phyloP scores from a whole-genome alignment of 37 sponge, comb jelly and placozoan genomes.

The Chondrilla cf. caribensis region DNA sequence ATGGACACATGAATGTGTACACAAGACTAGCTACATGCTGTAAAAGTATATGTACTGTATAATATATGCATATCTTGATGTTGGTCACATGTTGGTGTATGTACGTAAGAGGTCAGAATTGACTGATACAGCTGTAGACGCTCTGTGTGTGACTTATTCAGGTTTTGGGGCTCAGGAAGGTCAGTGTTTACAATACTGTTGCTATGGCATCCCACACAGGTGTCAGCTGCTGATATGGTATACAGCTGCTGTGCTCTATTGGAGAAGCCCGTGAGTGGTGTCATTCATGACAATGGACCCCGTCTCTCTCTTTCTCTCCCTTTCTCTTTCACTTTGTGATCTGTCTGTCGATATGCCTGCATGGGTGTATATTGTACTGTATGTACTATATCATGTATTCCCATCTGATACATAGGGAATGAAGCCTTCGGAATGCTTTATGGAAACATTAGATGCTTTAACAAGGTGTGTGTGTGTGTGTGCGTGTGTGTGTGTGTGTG shows the following conservation, averaged over 20 bases:
- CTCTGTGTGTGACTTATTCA: too few relatives aligned
- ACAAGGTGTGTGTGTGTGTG: constrained; percentile 38
- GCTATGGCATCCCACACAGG: constrained; percentile 14
- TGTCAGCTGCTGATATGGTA: constrained; percentile 77
- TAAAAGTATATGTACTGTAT: neutral
- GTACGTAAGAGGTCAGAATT: too few relatives aligned
- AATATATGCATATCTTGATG: neutral
- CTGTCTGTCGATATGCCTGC: too few relatives aligned
- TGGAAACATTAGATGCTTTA: constrained; percentile 64
- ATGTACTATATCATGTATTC: neutral
- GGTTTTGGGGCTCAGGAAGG: too few relatives aligned
- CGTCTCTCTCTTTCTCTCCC: neutral
- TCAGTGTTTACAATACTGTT: too few relatives aligned
- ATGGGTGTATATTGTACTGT: neutral
- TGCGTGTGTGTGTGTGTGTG: neutral
- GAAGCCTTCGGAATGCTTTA: constrained; percentile 34
- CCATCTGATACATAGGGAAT: neutral
- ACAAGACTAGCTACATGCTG: neutral
- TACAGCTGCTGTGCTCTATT: constrained; percentile 47
- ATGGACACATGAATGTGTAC: too few relatives aligned
- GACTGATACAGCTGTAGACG: too few relatives aligned
- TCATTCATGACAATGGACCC: neutral
- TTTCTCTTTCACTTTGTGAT: too few relatives aligned
- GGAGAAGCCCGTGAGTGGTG: constrained; percentile 53
- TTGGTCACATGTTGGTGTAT: too few relatives aligned